phyloP scores from a whole-genome alignment of 2,797 vertebrate genomes.

The Crypturellus tataupa region DNA sequence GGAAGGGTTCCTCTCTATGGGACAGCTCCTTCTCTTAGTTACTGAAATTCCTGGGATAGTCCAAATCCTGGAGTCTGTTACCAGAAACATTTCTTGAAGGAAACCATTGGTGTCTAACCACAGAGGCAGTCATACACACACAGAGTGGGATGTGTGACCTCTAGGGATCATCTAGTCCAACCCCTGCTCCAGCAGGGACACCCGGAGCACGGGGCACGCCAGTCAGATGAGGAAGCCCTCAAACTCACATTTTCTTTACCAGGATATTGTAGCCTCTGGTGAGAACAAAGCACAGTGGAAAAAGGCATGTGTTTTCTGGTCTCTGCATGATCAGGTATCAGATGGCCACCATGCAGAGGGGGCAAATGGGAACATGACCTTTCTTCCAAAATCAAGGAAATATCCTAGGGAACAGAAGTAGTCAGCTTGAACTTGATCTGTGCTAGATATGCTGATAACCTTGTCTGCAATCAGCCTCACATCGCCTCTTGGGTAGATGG shows the following conservation, averaged over 20 bases:
- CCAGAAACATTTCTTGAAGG: not conserved
- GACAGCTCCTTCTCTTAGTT: not conserved
- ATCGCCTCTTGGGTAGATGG: not conserved
- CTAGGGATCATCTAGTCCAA: too few species aligned
- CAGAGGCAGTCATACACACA: not conserved
- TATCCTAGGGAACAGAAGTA: not conserved
- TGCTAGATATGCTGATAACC: not conserved
- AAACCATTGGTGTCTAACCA: not conserved
- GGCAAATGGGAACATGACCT: not conserved
- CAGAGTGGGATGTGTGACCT: too few species aligned
- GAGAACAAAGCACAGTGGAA: not conserved
- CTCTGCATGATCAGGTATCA: not conserved
- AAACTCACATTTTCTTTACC: not conserved
- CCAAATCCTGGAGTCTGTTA: not conserved
- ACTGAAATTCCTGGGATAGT: not conserved
- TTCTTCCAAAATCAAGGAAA: conserved; percentile 7
- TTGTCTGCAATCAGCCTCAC: not conserved
- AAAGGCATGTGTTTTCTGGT: not conserved
- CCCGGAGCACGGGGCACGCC: too few species aligned
- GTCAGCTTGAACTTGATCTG: not conserved
- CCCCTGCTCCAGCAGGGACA: too few species aligned
- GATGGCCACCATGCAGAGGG: not conserved
- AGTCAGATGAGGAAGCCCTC: not conserved
- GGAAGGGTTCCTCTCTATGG: not conserved
- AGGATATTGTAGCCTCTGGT: not conserved